A percentile compares a stretch with the other conserved stretches of the same genome.
These are phyloP conservation scores for Thryonomys swinderianus DNA, from an alignment of 2,113 vertebrate genomes.

Conservation along the genomic window DNA sequence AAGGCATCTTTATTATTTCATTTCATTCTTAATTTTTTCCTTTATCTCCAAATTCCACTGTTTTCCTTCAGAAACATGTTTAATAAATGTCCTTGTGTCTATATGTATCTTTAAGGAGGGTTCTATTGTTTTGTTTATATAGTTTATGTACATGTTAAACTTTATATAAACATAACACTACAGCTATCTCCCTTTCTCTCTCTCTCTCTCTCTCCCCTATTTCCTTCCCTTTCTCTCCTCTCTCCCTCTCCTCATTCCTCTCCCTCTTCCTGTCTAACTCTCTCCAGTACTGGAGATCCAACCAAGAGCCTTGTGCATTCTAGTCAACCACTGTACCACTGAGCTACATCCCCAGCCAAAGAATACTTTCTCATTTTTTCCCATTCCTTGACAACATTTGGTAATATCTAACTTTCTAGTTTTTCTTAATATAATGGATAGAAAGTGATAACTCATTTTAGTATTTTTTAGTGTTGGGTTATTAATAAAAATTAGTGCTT, in stretches of 20 bases:
- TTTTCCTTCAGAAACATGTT: constrained; percentile 38
- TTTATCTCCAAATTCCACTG: neutral
- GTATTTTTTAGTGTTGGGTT: neutral
- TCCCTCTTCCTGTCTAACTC: neutral
- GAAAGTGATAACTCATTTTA: neutral
- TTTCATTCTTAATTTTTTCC: neutral
- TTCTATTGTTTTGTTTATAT: neutral
- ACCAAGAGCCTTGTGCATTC: neutral
- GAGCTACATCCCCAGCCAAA: neutral
- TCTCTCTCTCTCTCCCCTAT: neutral
- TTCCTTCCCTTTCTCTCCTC: neutral
- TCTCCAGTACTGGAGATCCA: neutral
- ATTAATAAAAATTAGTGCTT: constrained; percentile 11
- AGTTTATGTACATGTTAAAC: neutral
- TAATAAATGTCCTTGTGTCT: neutral
- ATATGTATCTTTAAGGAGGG: neutral
- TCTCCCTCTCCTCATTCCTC: neutral
- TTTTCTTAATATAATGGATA: neutral
- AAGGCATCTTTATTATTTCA: constrained; percentile 27
- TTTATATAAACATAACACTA: neutral
- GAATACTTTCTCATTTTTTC: neutral
- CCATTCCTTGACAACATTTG: neutral
- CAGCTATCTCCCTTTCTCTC: neutral
- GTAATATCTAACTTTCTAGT: constrained; percentile 13
- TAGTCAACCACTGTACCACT: neutral